These are phyloP conservation scores for Marmota flaviventris DNA, from an alignment of 2,113 vertebrate genomes.

Conservation along the genomic window DNA sequence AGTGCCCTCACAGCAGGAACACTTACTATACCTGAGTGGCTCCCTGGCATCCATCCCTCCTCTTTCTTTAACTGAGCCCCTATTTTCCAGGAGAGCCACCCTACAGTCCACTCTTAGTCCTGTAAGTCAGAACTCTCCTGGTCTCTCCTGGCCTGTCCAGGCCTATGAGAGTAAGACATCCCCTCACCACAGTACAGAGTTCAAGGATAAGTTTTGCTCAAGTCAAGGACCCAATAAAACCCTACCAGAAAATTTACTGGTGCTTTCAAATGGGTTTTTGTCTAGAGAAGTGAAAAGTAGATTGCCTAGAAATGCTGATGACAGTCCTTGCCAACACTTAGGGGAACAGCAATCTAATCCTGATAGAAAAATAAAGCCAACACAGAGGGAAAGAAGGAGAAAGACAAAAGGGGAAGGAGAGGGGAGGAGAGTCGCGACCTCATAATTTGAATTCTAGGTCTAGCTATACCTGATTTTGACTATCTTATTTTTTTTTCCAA, in stretches of 20 bases:
- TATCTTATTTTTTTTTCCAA: neutral
- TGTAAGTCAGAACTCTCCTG: neutral
- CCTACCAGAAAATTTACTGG: neutral
- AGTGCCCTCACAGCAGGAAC: neutral
- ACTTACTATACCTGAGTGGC: neutral
- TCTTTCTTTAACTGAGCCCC: neutral
- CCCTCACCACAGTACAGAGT: neutral
- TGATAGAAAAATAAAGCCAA: neutral
- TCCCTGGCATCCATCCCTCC: neutral
- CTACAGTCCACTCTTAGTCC: neutral
- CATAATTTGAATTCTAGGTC: neutral
- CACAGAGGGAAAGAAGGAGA: neutral
- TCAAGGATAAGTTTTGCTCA: neutral
- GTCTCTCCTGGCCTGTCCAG: neutral
- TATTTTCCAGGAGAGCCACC: neutral
- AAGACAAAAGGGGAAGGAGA: accelerated
- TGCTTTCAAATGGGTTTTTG: neutral
- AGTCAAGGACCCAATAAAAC: neutral
- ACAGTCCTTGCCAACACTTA: neutral
- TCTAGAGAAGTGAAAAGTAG: neutral
- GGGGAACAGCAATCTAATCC: neutral
- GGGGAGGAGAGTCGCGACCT: neutral
- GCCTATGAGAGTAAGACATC: neutral
- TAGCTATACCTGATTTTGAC: neutral
- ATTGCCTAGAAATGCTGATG: neutral